Percentiles rank a stretch among this genome's conserved stretches.
These are phyloP conservation scores for Anarsia innoxiella DNA, from an alignment of 2,888 invertebrate genomes.

Conservation along the genomic window DNA sequence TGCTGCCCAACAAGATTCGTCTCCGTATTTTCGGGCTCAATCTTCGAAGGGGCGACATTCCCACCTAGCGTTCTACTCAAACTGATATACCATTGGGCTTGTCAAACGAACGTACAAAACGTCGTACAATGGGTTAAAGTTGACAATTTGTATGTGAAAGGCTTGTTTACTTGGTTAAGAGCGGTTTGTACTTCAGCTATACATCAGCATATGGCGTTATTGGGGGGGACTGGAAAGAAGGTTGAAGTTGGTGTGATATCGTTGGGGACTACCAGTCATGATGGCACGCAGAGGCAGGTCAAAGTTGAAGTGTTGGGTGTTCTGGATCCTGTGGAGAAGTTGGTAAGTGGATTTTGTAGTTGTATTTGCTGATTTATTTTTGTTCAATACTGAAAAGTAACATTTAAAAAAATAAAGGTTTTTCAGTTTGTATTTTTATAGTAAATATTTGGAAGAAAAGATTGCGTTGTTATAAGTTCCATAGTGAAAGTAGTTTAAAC, in stretches of 20 bases:
- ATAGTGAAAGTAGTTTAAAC: too few relatives aligned
- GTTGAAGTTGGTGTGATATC: conserved; percentile 92
- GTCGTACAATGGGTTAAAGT: conserved; percentile 91
- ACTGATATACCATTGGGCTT: conserved; percentile 92
- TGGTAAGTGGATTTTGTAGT: conserved; percentile 44
- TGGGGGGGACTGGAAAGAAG: conserved; percentile 83
- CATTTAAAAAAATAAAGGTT: too few relatives aligned
- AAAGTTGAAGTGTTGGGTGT: conserved; percentile 92
- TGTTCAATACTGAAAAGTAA: too few relatives aligned
- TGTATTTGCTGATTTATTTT: too few relatives aligned
- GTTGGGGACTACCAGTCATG: conserved; percentile 88
- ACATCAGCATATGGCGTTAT: conserved; percentile 82
- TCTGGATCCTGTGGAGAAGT: conserved; percentile 82
- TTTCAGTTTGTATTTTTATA: too few relatives aligned
- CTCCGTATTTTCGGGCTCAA: conserved; percentile 89
- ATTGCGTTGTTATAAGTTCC: too few relatives aligned
- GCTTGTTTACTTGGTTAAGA: conserved; percentile 76
- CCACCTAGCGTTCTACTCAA: conserved; percentile 89
- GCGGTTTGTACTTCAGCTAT: conserved; percentile 87
- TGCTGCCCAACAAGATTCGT: conserved; percentile 90
- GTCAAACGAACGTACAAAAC: conserved; percentile 92
- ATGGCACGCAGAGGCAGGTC: conserved; percentile 83
- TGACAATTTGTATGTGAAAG: conserved; percentile 71
- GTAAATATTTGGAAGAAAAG: too few relatives aligned
- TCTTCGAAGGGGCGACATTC: conserved; percentile 90